A percentile compares a stretch with the other conserved stretches of the same genome.
These are phyloP conservation scores for Cryptotermes secundus DNA, from an alignment of 1,140 invertebrate species.

Conservation along the genomic window DNA sequence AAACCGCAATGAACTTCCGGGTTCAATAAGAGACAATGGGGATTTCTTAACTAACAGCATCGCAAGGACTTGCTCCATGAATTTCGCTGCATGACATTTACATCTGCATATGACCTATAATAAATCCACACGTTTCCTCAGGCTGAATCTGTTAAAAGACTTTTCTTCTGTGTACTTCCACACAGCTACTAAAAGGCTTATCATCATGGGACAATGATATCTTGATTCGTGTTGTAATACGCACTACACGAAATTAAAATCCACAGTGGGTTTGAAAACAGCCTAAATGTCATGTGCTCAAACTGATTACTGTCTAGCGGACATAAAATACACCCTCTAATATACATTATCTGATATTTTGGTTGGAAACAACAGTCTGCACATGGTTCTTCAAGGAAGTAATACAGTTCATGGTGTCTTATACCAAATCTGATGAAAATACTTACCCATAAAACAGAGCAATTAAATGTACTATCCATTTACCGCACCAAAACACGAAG, in stretches of 20 bases:
- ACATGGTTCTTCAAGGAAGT: not conserved
- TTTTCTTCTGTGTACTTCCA: not conserved
- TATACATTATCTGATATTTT: not conserved
- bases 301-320: not conserved
- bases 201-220: not conserved
- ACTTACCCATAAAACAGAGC: conserved; percentile 59
- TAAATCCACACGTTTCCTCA: too few species aligned
- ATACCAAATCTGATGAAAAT: not conserved
- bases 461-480: conserved; percentile 66
- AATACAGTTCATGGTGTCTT: not conserved
- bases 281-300: not conserved
- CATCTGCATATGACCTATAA: too few species aligned
- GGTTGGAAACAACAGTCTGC: not conserved
- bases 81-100: too few species aligned
- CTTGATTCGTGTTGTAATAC: not conserved
- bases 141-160: too few species aligned
- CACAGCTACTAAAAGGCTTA: not conserved
- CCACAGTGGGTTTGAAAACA: not conserved
- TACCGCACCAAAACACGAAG: conserved; percentile 62
- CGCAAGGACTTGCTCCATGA: too few species aligned
- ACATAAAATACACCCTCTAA: not conserved
- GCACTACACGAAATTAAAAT: not conserved
- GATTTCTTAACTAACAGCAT: too few species aligned
- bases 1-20: too few species aligned
- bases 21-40: too few species aligned